A percentile compares a stretch with the other conserved stretches of the same genome.
phyloP scores from a whole-genome alignment of 92 coral and sea anemone species.

The Umimayanthus kanabou region DNA sequence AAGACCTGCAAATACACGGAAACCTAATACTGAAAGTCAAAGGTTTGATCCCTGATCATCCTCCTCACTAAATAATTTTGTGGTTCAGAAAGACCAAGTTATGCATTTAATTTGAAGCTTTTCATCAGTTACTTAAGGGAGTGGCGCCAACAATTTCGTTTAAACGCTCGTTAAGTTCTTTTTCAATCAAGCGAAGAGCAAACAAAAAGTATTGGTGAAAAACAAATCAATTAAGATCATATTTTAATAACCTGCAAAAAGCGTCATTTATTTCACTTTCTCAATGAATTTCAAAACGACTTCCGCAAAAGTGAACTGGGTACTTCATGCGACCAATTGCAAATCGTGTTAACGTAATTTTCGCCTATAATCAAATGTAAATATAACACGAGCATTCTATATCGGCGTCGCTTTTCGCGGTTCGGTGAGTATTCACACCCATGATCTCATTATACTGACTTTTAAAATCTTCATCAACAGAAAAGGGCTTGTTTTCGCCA shows the following conservation, averaged over 20 bases:
- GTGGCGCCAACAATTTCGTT: constrained; percentile 5
- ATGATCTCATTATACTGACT: not conserved
- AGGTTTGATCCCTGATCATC: not conserved
- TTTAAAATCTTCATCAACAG: not conserved
- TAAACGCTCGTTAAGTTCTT: not conserved
- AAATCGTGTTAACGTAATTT: too few relatives aligned
- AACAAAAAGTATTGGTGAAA: not conserved
- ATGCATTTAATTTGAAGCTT: not conserved
- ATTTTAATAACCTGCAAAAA: too few relatives aligned
- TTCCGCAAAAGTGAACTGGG: not conserved
- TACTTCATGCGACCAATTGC: not conserved
- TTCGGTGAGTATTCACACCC: not conserved
- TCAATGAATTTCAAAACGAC: too few relatives aligned
- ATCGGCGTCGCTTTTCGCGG: not conserved
- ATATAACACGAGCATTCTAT: not conserved
- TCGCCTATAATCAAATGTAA: too few relatives aligned
- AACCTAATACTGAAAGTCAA: not conserved
- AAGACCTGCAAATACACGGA: not conserved
- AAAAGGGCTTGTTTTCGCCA: too few relatives aligned
- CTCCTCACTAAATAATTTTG: not conserved
- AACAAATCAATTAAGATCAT: not conserved
- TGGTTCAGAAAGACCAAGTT: not conserved
- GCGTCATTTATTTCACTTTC: not conserved
- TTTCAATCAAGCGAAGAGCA: constrained; percentile 27
- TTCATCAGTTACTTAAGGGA: not conserved